Evolutionary conservation across 2,797 vertebrate genomes (phyloP).

Genomic region (Pseudochromis fuscus): DNA sequence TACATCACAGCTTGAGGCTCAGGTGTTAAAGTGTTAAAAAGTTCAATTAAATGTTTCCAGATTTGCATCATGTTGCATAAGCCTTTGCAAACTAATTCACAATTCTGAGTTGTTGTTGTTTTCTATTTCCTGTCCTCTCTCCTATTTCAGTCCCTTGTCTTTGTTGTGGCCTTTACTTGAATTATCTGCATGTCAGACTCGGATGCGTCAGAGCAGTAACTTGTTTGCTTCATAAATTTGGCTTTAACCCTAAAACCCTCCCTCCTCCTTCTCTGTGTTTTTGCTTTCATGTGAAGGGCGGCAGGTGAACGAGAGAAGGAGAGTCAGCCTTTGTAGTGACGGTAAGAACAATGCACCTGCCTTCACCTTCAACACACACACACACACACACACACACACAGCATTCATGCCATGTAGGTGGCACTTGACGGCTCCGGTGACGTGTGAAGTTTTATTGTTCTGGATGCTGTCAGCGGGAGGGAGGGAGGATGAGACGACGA

Average conservation of each 20-base stretch:
- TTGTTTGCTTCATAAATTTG: background rate
- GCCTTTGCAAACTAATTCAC: too few species aligned
- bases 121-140: background rate
- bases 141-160: background rate
- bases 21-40: too few species aligned
- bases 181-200: background rate
- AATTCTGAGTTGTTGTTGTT: too few species aligned
- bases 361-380: constrained; percentile 44
- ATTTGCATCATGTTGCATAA: too few species aligned
- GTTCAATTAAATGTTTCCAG: too few species aligned
- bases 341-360: background rate
- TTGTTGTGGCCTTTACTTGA: background rate
- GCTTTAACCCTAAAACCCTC: background rate
- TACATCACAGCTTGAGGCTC: too few species aligned
- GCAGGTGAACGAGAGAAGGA: background rate
- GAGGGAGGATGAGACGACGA: background rate
- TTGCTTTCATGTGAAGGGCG: background rate
- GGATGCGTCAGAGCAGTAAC: background rate
- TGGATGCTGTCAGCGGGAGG: constrained; percentile 17
- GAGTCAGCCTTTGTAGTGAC: background rate
- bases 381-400: background rate
- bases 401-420: background rate
- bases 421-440: constrained; percentile 24
- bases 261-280: background rate
- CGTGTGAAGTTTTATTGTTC: constrained; percentile 34